These are phyloP conservation scores for Hyposoter didymator DNA, from an alignment of 2,888 invertebrate species.

Conservation along the genomic window DNA sequence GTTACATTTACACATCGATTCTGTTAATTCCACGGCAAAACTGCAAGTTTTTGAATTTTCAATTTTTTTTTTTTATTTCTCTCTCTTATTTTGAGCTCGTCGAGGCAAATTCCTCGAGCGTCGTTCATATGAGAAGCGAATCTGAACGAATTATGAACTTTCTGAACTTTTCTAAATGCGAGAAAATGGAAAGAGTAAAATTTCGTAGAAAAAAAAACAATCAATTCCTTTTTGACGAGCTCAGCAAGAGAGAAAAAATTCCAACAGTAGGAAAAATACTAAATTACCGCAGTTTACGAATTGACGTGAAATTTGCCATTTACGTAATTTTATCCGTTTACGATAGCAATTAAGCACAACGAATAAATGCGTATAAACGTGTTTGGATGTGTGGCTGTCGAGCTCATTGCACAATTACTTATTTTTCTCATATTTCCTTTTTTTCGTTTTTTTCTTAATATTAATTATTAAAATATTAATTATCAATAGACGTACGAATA, in stretches of 20 bases:
- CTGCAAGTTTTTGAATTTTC: neutral
- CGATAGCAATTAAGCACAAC: constrained; percentile 44
- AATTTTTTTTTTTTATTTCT: neutral
- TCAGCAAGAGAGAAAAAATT: neutral
- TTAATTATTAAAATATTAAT: constrained; percentile 10
- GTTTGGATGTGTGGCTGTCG: constrained; percentile 16
- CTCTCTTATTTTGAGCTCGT: too few relatives aligned
- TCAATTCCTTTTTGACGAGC: neutral
- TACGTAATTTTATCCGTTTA: constrained; percentile 16
- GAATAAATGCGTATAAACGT: constrained; percentile 35
- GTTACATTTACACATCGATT: constrained; percentile 74
- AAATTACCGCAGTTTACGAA: neutral
- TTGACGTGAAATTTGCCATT: neutral
- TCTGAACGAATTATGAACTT: too few relatives aligned
- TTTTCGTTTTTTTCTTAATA: neutral
- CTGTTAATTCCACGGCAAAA: constrained; percentile 13
- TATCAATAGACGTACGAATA: constrained; percentile 28
- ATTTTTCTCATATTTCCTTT: constrained; percentile 1
- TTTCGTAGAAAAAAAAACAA: neutral
- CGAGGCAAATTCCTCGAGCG: too few relatives aligned
- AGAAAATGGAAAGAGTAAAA: neutral
- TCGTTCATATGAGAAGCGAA: too few relatives aligned
- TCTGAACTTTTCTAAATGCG: neutral
- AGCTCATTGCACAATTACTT: constrained; percentile 52
- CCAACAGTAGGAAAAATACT: neutral